These are phyloP conservation scores for Onthophagus taurus DNA, from an alignment of 1,140 invertebrate genomes.

Conservation along the genomic window DNA sequence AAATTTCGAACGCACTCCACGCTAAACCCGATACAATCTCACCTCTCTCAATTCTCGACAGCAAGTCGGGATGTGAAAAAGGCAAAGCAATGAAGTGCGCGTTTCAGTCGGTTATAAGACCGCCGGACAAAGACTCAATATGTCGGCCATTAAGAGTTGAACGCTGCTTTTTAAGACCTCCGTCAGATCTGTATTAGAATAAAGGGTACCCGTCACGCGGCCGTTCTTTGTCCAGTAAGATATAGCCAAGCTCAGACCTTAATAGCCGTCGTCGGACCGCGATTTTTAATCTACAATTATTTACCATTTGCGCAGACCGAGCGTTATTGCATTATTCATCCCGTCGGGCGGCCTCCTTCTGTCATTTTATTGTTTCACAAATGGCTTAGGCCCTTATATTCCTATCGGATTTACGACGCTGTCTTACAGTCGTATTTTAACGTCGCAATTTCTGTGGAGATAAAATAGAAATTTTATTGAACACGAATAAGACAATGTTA, in stretches of 20 bases:
- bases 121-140: slow-evolving; percentile 2
- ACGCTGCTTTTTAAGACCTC: not conserved
- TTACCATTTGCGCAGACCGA: slow-evolving; percentile 11
- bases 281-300: slow-evolving; percentile 15
- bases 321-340: slow-evolving; percentile 13
- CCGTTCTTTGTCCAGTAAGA: not conserved
- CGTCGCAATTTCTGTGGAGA: too few relatives aligned
- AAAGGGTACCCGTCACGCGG: not conserved
- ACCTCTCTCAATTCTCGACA: too few relatives aligned
- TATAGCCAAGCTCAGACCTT: not conserved
- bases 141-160: not conserved
- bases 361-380: not conserved
- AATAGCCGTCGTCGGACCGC: slow-evolving; percentile 5
- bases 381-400: too few relatives aligned
- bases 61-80: too few relatives aligned
- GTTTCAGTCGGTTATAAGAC: too few relatives aligned
- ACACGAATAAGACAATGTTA: too few relatives aligned
- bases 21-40: too few relatives aligned
- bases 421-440: too few relatives aligned
- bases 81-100: too few relatives aligned
- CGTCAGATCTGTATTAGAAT: slow-evolving; percentile 9
- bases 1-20: too few relatives aligned
- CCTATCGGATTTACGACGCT: too few relatives aligned
- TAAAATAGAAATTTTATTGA: too few relatives aligned
- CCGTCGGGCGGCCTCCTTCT: not conserved